phyloP scores from a whole-genome alignment of 92 coral and sea anemone species.

The Actinernus sp. region DNA sequence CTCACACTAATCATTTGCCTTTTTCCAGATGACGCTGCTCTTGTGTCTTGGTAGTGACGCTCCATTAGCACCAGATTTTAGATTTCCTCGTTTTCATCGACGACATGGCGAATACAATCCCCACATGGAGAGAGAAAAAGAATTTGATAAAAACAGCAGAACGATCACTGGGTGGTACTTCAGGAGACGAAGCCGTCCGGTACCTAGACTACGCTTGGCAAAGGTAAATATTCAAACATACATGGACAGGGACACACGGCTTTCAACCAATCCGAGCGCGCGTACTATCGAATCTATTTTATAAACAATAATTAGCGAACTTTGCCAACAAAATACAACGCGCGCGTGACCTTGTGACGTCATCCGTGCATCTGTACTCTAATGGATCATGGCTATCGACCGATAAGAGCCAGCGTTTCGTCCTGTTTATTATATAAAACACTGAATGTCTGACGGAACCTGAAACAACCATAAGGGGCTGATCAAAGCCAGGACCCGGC shows the following conservation, averaged over 20 bases:
- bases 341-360: no score
- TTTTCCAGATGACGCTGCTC: constrained; percentile 31
- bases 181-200: constrained; percentile 11
- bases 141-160: constrained; percentile 27
- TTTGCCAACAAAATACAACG: no score
- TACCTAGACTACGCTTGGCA: neutral
- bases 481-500: no score
- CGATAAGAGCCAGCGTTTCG: no score
- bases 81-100: constrained; percentile 21
- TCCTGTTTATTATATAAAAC: no score
- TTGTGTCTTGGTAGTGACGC: constrained; percentile 9
- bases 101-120: constrained; percentile 52
- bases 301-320: no score
- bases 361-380: no score
- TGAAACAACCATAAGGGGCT: no score
- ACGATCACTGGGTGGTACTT: constrained; percentile 57
- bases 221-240: constrained; percentile 1
- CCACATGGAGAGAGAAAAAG: constrained; percentile 15
- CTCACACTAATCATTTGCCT: neutral
- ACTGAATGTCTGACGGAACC: no score
- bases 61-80: neutral
- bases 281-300: neutral
- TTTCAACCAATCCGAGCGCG: neutral
- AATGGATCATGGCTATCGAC: no score
- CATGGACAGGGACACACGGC: neutral